Base-by-base conservation (phyloP, 1,140 invertebrate genomes). In the Cylas formicarius region DNA sequence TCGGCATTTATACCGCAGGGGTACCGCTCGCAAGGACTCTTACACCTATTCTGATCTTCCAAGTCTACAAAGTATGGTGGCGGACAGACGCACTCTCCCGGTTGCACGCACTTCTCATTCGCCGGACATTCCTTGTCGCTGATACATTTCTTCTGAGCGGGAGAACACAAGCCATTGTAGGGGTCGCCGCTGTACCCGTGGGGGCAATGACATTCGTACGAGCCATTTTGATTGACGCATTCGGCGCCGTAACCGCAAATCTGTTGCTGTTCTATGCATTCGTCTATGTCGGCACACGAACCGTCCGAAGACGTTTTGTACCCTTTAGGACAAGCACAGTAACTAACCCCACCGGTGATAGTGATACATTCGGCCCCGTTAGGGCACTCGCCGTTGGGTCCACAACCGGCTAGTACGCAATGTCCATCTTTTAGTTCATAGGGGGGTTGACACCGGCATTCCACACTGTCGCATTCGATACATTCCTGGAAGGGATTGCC, bases 1-100 rank as follows among this genome's bases (percentile, higher is more conserved):
- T 88, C 86, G 1, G 89, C 83, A 65, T 94, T 94, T n/a, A 89
- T 80, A 11, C 91, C 90, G 60, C 92, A 96, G 2, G 82, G 78
- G 62, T 85, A 90, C 36, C 86, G 73, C 62, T 90, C 84, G 60
- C 86, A 90, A 4, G 86, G 87, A 74, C 82, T 91, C 69, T 90
- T 91, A 64, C 89, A 92, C 57, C 83, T 80, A 60, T 87, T 85
- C 24, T 79, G 80, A 61, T 90, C 83, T 18, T 74, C 67, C 10
- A 78, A 74, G 63, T 91, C 87, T 14, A 83, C 77, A 62, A 86
- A 91, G 65, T 83, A 93, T 1, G 88, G 90, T 13, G 87, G 86
- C 17, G 84, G 86, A 63, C 88, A 92, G 2, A 90, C 75, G 60
- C 89, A 93, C 68, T 89, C 81, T 1, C 87, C 90, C 1, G 88